A percentile compares a stretch with the other conserved stretches of the same genome.
These are phyloP conservation scores for Dicrostonyx torquatus DNA, from an alignment of 2,797 vertebrate species.

Conservation along the genomic window DNA sequence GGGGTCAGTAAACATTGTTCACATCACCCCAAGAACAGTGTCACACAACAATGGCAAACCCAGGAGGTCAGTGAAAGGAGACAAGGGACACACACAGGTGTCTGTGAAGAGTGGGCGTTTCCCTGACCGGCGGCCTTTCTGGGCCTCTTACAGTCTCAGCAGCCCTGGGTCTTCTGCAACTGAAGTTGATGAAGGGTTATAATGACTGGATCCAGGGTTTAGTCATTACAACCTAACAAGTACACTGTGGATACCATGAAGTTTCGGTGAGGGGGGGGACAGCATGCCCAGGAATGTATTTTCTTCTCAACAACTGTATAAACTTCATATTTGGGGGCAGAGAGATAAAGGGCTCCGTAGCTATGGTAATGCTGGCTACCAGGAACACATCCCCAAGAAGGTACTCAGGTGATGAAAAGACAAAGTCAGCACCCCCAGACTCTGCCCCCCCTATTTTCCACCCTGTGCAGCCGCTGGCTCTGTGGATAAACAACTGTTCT, in stretches of 20 bases:
- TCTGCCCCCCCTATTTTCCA: slow-evolving; percentile 58
- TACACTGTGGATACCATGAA: fast-evolving
- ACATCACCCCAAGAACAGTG: background rate
- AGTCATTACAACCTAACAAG: fast-evolving
- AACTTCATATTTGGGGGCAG: fast-evolving
- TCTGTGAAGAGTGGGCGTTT: fast-evolving
- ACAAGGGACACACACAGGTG: fast-evolving
- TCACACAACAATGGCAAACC: background rate
- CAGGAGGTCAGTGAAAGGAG: fast-evolving
- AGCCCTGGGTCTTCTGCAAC: background rate
- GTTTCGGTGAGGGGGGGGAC: background rate
- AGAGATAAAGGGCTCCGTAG: fast-evolving
- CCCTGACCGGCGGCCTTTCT: fast-evolving
- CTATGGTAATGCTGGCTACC: too few relatives aligned
- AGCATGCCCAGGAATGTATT: fast-evolving
- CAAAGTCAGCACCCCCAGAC: slow-evolving; percentile 6
- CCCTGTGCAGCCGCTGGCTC: background rate
- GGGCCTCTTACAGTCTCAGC: background rate
- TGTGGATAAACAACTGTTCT: background rate
- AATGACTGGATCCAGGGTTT: fast-evolving
- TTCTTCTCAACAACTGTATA: background rate
- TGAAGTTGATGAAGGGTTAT: background rate
- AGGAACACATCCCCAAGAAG: background rate
- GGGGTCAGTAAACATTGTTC: background rate
- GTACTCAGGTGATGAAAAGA: slow-evolving; percentile 28